Percentiles rank a stretch among this genome's conserved stretches.
These are phyloP conservation scores for Synaphobranchus kaupii DNA, from an alignment of 2,797 vertebrate genomes.

Conservation along the genomic window DNA sequence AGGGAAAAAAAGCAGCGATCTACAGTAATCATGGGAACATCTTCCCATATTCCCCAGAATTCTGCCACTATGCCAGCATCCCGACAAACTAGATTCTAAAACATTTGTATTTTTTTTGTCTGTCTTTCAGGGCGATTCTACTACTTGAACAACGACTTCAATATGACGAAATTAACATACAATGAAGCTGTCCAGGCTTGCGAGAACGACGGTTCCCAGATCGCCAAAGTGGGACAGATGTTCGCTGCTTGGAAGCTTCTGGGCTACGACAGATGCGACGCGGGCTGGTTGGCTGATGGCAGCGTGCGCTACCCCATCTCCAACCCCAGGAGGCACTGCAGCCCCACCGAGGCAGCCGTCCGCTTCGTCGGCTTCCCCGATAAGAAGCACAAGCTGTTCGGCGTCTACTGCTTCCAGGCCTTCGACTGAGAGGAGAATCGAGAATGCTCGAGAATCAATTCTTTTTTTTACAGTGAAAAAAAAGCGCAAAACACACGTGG, in stretches of 20 bases:
- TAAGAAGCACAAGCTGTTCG: slow-evolving; percentile 87
- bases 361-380: slow-evolving; percentile 89
- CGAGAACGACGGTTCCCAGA: slow-evolving; percentile 79
- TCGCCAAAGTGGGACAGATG: slow-evolving; percentile 93
- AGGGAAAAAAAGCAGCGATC: neutral
- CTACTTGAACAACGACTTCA: slow-evolving; percentile 86
- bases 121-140: slow-evolving; percentile 83
- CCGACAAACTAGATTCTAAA: neutral
- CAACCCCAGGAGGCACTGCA: slow-evolving; percentile 89
- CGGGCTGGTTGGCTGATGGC: slow-evolving; percentile 93
- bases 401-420: slow-evolving; percentile 89
- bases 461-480: slow-evolving; percentile 30
- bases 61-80: neutral
- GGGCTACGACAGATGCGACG: slow-evolving; percentile 90
- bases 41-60: neutral
- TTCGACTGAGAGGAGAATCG: slow-evolving; percentile 70
- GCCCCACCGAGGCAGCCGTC: slow-evolving; percentile 87
- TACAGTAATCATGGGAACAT: neutral
- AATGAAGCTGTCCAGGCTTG: slow-evolving; percentile 87
- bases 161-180: slow-evolving; percentile 85
- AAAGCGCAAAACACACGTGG: slow-evolving; percentile 63
- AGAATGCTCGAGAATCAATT: slow-evolving; percentile 28
- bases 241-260: slow-evolving; percentile 91
- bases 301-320: slow-evolving; percentile 96
- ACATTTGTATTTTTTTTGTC: slow-evolving; percentile 27